Conservation (phyloP, 1,140 invertebrate species). For the Bombus vancouverensis region DNA sequence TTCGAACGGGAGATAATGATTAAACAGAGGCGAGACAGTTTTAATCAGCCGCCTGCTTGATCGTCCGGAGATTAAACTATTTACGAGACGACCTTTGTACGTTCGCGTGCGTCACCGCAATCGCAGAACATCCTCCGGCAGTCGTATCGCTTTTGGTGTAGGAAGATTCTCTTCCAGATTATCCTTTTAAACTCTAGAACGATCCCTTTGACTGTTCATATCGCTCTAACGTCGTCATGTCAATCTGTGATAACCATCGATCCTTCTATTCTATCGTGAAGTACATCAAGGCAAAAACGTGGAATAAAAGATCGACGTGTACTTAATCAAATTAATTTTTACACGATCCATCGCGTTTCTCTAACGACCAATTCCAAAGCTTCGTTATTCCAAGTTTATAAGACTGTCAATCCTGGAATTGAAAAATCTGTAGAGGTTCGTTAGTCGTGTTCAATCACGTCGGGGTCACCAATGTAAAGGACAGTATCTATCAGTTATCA, state of each 20-base stretch:
- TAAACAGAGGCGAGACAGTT: slow-evolving; percentile 25
- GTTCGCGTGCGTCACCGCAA: slow-evolving; percentile 25
- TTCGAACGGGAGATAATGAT: slow-evolving; percentile 27
- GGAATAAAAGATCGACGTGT: too few relatives aligned
- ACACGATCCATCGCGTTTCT: too few relatives aligned
- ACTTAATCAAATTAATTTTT: too few relatives aligned
- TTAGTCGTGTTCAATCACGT: too few relatives aligned
- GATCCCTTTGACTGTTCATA: slow-evolving; percentile 14
- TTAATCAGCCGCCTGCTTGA: slow-evolving; percentile 31
- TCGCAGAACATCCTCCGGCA: slow-evolving; percentile 16
- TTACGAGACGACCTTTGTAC: slow-evolving; percentile 38
- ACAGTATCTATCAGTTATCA: too few relatives aligned
- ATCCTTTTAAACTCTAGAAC: not conserved
- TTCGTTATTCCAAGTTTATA: too few relatives aligned
- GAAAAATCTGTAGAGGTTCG: too few relatives aligned
- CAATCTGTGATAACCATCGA: not conserved
- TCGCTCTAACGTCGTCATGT: not conserved
- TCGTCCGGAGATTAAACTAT: slow-evolving; percentile 38
- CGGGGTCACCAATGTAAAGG: too few relatives aligned
- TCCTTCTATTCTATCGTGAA: not conserved
- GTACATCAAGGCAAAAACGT: too few relatives aligned
- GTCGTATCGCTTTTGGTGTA: slow-evolving; percentile 12
- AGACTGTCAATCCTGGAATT: too few relatives aligned
- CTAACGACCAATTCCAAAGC: too few relatives aligned
- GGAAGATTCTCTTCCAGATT: slow-evolving; percentile 23